Evolutionary conservation across 1,140 invertebrate species (phyloP).

Genomic region (Drosophila asahinai): DNA sequence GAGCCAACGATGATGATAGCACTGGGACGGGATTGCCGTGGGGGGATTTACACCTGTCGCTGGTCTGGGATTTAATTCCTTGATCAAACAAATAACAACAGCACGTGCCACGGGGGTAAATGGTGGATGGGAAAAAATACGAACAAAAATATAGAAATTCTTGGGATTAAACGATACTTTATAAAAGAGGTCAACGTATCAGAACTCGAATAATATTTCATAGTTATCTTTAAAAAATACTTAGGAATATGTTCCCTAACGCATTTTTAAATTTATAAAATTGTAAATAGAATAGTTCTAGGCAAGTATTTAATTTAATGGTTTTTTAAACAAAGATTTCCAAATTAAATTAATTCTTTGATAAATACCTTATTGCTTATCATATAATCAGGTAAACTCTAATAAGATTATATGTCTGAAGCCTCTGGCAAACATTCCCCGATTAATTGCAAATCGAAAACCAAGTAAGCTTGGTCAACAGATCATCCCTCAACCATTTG

Average conservation of each 20-base stretch:
- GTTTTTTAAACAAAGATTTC: too few relatives aligned
- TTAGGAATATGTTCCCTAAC: too few relatives aligned
- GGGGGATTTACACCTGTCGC: conserved; percentile 46
- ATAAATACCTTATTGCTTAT: background rate
- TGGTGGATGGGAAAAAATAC: too few relatives aligned
- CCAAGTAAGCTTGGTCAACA: background rate
- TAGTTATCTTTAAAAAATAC: too few relatives aligned
- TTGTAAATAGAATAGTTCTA: too few relatives aligned
- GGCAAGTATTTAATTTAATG: too few relatives aligned
- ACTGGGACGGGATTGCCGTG: conserved; percentile 16
- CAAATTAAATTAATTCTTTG: too few relatives aligned
- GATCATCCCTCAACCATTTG: background rate
- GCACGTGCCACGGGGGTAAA: conserved; percentile 6
- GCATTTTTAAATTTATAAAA: background rate
- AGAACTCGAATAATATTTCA: background rate
- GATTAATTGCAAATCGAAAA: conserved; percentile 52
- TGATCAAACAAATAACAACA: conserved; percentile 44
- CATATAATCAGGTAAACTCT: background rate
- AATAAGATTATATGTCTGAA: background rate
- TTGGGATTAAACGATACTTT: background rate
- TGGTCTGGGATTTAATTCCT: conserved; percentile 35
- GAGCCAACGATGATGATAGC: conserved; percentile 40
- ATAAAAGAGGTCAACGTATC: background rate
- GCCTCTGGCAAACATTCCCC: background rate
- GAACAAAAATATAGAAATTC: background rate